Percentiles rank a stretch among this genome's conserved stretches.
phyloP scores from a whole-genome alignment of 2,797 vertebrate species.

The Myripristis murdjan region DNA sequence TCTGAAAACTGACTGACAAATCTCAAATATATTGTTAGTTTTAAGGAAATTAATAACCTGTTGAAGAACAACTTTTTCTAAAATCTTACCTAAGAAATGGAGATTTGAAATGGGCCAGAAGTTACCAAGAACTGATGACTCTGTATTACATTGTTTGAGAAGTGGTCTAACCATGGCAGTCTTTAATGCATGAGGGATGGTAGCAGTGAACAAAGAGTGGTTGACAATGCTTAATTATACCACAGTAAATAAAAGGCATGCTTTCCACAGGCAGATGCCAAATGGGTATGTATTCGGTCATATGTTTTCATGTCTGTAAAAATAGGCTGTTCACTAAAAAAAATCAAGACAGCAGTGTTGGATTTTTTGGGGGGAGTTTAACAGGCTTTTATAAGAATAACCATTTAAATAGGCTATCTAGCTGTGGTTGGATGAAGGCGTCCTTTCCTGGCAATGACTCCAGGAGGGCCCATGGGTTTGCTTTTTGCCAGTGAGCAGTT shows the following conservation, averaged over 20 bases:
- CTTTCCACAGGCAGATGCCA: neutral
- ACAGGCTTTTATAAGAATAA: conserved; percentile 4
- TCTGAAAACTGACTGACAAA: no score
- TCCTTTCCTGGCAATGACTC: conserved; percentile 6
- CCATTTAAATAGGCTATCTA: conserved; percentile 6
- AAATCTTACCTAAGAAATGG: no score
- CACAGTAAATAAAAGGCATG: conserved; percentile 11
- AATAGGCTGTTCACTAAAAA: conserved; percentile 27
- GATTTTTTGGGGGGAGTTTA: neutral
- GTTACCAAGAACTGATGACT: no score
- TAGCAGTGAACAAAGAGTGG: no score
- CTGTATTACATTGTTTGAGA: no score
- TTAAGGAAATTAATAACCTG: no score
- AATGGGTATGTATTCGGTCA: neutral
- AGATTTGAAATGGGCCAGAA: no score
- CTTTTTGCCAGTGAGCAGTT: conserved; percentile 23
- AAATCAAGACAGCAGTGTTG: conserved; percentile 4
- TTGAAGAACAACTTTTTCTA: no score
- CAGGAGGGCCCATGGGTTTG: conserved; percentile 41
- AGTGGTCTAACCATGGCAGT: no score
- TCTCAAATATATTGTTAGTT: no score
- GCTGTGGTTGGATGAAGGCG: conserved; percentile 16
- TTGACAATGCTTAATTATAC: no score
- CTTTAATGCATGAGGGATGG: no score
- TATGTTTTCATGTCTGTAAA: conserved; percentile 20